Conservation (phyloP, 1,140 invertebrate species). For the Nomia melanderi region DNA sequence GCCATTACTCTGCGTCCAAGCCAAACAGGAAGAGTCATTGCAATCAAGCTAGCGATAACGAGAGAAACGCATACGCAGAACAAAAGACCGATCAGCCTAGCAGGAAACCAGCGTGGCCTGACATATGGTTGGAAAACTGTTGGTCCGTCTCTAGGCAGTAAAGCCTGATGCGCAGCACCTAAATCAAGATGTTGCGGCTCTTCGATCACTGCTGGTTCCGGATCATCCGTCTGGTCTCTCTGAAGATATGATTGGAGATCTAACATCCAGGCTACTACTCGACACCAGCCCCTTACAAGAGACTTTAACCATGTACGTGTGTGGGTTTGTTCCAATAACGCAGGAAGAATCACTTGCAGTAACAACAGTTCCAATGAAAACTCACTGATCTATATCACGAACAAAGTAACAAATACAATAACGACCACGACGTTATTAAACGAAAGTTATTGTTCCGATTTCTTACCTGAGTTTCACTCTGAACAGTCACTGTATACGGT, state of each 20-base stretch:
- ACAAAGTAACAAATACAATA: background rate
- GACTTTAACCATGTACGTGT: constrained; percentile 96
- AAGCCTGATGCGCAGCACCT: constrained; percentile 91
- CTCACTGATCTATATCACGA: constrained; percentile 86
- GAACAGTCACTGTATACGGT: constrained; percentile 94
- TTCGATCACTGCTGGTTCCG: constrained; percentile 75
- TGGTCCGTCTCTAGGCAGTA: constrained; percentile 89
- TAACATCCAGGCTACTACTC: constrained; percentile 90
- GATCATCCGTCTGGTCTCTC: constrained; percentile 83
- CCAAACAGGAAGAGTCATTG: constrained; percentile 94
- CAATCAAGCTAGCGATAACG: constrained; percentile 90
- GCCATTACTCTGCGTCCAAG: constrained; percentile 93
- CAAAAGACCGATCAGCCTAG: constrained; percentile 89
- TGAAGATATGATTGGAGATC: constrained; percentile 95
- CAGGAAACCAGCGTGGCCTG: constrained; percentile 90
- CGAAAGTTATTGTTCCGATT: constrained; percentile 56
- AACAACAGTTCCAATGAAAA: constrained; percentile 95
- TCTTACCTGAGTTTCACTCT: constrained; percentile 88
- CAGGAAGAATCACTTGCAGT: constrained; percentile 97
- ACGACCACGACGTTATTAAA: background rate
- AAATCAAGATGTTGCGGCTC: constrained; percentile 83
- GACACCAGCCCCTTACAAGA: constrained; percentile 94
- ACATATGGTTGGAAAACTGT: constrained; percentile 94
- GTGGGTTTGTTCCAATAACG: constrained; percentile 97
- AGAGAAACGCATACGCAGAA: constrained; percentile 92